These are phyloP conservation scores for Saxidomus purpurata DNA, from an alignment of 1,140 invertebrate genomes.

Conservation along the genomic window DNA sequence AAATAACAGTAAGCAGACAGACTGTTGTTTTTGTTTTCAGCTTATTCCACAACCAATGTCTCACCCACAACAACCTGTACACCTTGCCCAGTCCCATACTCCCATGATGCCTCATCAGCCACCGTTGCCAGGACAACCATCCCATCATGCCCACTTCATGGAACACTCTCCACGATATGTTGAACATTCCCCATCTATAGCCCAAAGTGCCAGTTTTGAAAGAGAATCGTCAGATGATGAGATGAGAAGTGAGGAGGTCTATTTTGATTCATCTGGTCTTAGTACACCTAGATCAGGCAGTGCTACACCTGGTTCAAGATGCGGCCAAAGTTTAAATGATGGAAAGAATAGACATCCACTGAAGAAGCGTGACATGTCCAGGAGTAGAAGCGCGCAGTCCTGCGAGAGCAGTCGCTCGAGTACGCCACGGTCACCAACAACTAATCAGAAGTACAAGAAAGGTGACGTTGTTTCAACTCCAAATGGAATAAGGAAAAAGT, in stretches of 20 bases:
- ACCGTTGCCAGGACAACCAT: conserved; percentile 58
- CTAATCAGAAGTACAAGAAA: conserved; percentile 98
- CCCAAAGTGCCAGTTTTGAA: conserved; percentile 77
- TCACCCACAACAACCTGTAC: conserved; percentile 28
- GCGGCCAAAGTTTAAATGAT: conserved; percentile 76
- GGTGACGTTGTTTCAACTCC: conserved; percentile 98
- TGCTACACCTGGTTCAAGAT: conserved; percentile 87
- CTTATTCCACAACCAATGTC: conserved; percentile 56
- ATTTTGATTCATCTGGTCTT: conserved; percentile 83
- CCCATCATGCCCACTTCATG: conserved; percentile 90
- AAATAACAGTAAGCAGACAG: too few species aligned
- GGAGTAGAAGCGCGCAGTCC: conserved; percentile 85
- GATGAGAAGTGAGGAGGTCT: conserved; percentile 81
- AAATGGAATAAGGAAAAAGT: conserved; percentile 99
- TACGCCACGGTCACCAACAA: conserved; percentile 87
- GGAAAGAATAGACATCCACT: conserved; percentile 77
- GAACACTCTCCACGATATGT: conserved; percentile 82
- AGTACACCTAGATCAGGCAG: conserved; percentile 84
- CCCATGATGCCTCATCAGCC: conserved; percentile 61
- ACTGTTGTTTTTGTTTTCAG: conserved; percentile 35
- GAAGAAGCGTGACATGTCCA: conserved; percentile 81
- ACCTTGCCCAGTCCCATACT: conserved; percentile 57
- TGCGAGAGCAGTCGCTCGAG: conserved; percentile 84
- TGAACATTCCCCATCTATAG: conserved; percentile 69
- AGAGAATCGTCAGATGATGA: conserved; percentile 83